phyloP scores from a whole-genome alignment of 2,113 vertebrate genomes.

The Channa argus region DNA sequence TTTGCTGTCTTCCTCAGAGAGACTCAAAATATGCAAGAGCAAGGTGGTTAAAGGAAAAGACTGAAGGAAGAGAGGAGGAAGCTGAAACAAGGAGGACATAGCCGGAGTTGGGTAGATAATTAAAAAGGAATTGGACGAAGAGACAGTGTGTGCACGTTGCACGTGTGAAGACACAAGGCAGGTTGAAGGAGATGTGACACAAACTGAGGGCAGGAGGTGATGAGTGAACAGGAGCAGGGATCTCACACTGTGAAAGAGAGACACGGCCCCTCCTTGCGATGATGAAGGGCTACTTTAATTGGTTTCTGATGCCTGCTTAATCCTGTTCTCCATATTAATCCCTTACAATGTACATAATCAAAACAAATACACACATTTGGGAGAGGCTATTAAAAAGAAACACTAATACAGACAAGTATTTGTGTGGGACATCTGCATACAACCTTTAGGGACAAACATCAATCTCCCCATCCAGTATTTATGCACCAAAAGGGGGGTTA shows the following conservation, averaged over 20 bases:
- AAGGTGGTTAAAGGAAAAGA: slow-evolving; percentile 36
- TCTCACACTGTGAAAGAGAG: slow-evolving; percentile 57
- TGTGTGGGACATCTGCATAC: slow-evolving; percentile 45
- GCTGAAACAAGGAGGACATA: no score
- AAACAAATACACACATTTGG: slow-evolving; percentile 65
- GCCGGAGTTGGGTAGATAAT: slow-evolving; percentile 22
- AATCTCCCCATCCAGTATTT: background rate
- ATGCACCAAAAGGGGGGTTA: slow-evolving; percentile 1
- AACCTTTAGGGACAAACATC: slow-evolving; percentile 50
- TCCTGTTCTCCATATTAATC: slow-evolving; percentile 80
- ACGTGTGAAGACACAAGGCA: slow-evolving; percentile 25
- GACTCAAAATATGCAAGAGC: slow-evolving; percentile 18
- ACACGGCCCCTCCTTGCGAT: slow-evolving; percentile 51
- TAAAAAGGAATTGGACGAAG: background rate
- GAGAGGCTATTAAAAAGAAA: slow-evolving; percentile 43
- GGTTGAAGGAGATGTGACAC: slow-evolving; percentile 21
- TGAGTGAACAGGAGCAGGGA: slow-evolving; percentile 45
- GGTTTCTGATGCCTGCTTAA: slow-evolving; percentile 79
- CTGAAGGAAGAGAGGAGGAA: slow-evolving; percentile 38
- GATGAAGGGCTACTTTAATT: slow-evolving; percentile 81
- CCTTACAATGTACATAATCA: slow-evolving; percentile 76
- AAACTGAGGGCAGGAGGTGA: slow-evolving; percentile 61
- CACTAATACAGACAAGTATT: slow-evolving; percentile 47
- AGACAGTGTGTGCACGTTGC: slow-evolving; percentile 6
- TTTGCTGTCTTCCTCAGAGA: slow-evolving; percentile 50